Percentiles rank a stretch among this genome's conserved stretches.
phyloP scores from a whole-genome alignment of 2,113 vertebrate genomes.

The Cranoglanis bouderius region DNA sequence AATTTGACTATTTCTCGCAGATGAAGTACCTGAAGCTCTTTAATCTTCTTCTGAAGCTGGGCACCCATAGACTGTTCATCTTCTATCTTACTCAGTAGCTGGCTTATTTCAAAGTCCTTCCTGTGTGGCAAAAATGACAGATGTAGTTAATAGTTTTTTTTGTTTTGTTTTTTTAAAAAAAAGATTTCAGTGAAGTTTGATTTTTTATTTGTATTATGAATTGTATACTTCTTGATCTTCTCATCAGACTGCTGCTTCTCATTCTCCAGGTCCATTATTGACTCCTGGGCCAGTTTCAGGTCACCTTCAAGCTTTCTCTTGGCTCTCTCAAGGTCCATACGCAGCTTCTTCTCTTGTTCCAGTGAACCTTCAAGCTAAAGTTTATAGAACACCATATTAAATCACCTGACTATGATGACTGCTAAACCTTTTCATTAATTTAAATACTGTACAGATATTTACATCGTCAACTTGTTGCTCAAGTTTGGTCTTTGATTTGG shows the following conservation, averaged over 20 bases:
- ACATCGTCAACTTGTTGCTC: conserved; percentile 56
- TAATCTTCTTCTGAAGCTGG: conserved; percentile 39
- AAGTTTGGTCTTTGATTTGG: conserved; percentile 53
- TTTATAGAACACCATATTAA: background rate
- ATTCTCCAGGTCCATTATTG: conserved; percentile 87
- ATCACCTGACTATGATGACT: background rate
- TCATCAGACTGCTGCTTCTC: conserved; percentile 93
- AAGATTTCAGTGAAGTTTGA: background rate
- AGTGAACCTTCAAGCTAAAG: conserved; percentile 90
- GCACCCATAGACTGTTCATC: conserved; percentile 36
- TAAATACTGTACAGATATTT: background rate
- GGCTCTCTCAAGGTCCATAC: conserved; percentile 50
- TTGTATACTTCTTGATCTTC: conserved; percentile 76
- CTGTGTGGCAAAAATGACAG: background rate
- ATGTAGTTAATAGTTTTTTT: too few species aligned
- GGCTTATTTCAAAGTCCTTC: conserved; percentile 5
- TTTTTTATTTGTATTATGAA: too few species aligned
- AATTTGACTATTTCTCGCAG: background rate
- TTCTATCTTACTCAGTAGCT: conserved; percentile 29
- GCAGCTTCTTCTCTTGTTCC: conserved; percentile 52
- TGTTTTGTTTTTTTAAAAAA: too few species aligned
- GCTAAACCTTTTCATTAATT: too few species aligned
- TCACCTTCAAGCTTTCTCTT: conserved; percentile 41
- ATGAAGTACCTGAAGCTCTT: background rate
- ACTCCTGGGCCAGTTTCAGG: conserved; percentile 49